Evolutionary conservation across 2,113 vertebrate genomes (phyloP).

Genomic region (Irena cyanogastra): DNA sequence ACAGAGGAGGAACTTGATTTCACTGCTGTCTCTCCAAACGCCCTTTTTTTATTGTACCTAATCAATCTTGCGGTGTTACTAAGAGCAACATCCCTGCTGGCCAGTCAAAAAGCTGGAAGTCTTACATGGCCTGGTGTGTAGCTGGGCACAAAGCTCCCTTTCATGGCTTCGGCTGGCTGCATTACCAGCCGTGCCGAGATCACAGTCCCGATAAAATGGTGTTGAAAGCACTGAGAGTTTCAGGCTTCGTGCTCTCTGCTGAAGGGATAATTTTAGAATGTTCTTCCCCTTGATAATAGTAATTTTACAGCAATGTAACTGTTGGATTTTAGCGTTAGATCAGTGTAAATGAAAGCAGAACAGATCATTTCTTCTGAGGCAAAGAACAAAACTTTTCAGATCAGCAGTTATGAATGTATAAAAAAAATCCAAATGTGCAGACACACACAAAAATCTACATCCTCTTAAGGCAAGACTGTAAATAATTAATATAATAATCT

Average conservation of each 20-base stretch:
- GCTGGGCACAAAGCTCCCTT: slow-evolving; percentile 35
- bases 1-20: background rate
- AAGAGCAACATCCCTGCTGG: background rate
- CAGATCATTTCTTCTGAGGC: slow-evolving; percentile 10
- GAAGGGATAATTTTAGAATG: slow-evolving; percentile 58
- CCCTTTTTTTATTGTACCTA: background rate
- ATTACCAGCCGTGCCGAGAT: background rate
- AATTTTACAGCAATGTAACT: slow-evolving; percentile 46
- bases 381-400: slow-evolving; percentile 5
- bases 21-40: background rate
- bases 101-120: slow-evolving; percentile 23
- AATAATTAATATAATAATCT: slow-evolving; percentile 51
- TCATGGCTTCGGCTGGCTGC: slow-evolving; percentile 23
- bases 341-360: slow-evolving; percentile 40
- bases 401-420: slow-evolving; percentile 20
- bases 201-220: background rate
- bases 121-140: background rate
- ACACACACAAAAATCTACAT: background rate
- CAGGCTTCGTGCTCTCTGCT: background rate
- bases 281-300: slow-evolving; percentile 58
- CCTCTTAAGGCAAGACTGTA: slow-evolving; percentile 24
- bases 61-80: slow-evolving; percentile 33
- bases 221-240: slow-evolving; percentile 44
- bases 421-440: slow-evolving; percentile 1
- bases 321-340: slow-evolving; percentile 43